phyloP scores from a whole-genome alignment of 2,888 invertebrate species.

The Rhagonycha lutea region DNA sequence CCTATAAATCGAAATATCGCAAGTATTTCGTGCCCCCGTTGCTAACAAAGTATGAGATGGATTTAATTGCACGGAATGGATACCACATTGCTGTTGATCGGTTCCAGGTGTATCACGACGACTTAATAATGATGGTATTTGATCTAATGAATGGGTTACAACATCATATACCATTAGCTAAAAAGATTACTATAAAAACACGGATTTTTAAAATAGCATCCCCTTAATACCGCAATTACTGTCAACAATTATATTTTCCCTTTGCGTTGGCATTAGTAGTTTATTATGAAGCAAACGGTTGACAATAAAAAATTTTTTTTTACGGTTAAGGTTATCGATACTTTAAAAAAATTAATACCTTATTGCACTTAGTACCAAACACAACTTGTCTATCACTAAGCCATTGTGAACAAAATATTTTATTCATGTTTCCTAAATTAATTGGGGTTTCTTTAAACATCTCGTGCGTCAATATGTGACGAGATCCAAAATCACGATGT shows the following conservation, averaged over 20 bases:
- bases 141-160: conserved; percentile 80
- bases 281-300: too few relatives aligned
- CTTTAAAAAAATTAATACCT: conserved; percentile 62
- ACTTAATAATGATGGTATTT: conserved; percentile 84
- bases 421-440: conserved; percentile 83
- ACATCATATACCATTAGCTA: conserved; percentile 92
- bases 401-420: conserved; percentile 96
- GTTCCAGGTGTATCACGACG: conserved; percentile 61
- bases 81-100: conserved; percentile 79
- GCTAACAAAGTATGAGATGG: conserved; percentile 88
- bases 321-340: neutral
- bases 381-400: conserved; percentile 92
- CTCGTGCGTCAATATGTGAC: conserved; percentile 88
- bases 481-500: conserved; percentile 79
- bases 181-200: neutral
- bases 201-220: neutral
- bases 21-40: conserved; percentile 89
- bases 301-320: neutral
- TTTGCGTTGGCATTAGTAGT: neutral
- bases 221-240: too few relatives aligned
- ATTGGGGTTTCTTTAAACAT: conserved; percentile 86
- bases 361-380: conserved; percentile 97
- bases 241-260: neutral
- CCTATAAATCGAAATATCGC: conserved; percentile 88
- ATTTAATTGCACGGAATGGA: conserved; percentile 93